These are phyloP conservation scores for Oryzias javanicus DNA, from an alignment of 2,113 vertebrate species.

Conservation along the genomic window DNA sequence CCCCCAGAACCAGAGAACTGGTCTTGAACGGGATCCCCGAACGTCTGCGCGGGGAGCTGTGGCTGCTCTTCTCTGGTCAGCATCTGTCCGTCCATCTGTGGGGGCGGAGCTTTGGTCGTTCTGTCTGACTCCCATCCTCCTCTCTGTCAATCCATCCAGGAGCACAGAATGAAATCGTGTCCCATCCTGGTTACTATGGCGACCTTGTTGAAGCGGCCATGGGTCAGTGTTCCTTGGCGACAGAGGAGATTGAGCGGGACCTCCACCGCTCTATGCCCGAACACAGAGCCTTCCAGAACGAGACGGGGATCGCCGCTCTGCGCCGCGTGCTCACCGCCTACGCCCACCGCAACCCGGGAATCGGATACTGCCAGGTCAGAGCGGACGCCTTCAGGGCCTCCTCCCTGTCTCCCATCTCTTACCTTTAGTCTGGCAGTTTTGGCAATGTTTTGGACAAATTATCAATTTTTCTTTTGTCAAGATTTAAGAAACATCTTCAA, in stretches of 20 bases:
- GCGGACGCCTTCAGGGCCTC: neutral
- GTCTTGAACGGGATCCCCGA: slow-evolving; percentile 94
- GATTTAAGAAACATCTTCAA: too few relatives aligned
- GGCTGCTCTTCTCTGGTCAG: slow-evolving; percentile 88
- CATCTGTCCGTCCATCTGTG: neutral
- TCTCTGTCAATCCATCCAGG: slow-evolving; percentile 68
- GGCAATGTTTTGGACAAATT: too few relatives aligned
- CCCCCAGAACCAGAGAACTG: slow-evolving; percentile 87
- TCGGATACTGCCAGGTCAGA: slow-evolving; percentile 95
- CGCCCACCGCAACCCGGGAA: slow-evolving; percentile 93
- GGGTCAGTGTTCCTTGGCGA: slow-evolving; percentile 87
- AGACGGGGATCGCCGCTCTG: slow-evolving; percentile 91
- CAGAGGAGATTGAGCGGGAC: slow-evolving; percentile 97
- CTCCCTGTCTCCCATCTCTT: too few relatives aligned
- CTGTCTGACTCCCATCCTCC: neutral
- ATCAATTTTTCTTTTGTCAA: too few relatives aligned
- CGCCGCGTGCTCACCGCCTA: slow-evolving; percentile 94
- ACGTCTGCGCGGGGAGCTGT: slow-evolving; percentile 89
- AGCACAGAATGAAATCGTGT: slow-evolving; percentile 92
- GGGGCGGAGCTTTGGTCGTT: neutral
- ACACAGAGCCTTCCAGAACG: slow-evolving; percentile 96
- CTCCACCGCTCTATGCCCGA: slow-evolving; percentile 98
- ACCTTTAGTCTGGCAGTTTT: too few relatives aligned
- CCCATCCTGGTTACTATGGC: slow-evolving; percentile 89
- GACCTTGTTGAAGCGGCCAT: slow-evolving; percentile 88